A percentile compares a stretch with the other conserved stretches of the same genome.
phyloP scores from a whole-genome alignment of 2,888 invertebrate genomes.

The Athrips mouffetella region DNA sequence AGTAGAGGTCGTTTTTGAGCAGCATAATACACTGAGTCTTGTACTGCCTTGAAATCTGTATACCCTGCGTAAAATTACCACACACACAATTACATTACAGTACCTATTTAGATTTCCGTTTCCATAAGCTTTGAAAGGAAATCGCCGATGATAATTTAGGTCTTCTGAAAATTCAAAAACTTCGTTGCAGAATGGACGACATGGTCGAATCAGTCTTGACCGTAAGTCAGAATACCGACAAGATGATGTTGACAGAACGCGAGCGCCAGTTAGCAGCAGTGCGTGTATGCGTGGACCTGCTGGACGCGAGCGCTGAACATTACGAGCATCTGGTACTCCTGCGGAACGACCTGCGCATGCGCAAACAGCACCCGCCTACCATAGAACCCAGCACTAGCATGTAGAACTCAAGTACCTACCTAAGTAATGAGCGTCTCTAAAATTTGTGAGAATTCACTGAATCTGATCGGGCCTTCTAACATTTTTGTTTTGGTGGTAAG shows the following conservation, averaged over 20 bases:
- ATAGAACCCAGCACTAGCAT: slow-evolving; percentile 47
- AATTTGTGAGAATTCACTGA: too few relatives aligned
- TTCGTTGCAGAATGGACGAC: slow-evolving; percentile 50
- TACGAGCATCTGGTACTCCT: slow-evolving; percentile 61
- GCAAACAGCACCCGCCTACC: slow-evolving; percentile 47
- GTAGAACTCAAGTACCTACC: slow-evolving; percentile 4
- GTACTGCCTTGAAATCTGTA: too few relatives aligned
- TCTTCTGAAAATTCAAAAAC: not conserved
- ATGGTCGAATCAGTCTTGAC: slow-evolving; percentile 57
- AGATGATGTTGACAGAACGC: slow-evolving; percentile 48
- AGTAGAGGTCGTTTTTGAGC: too few relatives aligned
- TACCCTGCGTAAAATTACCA: too few relatives aligned
- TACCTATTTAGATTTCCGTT: too few relatives aligned
- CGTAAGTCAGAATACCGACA: slow-evolving; percentile 52
- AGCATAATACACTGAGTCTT: too few relatives aligned
- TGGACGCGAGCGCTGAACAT: slow-evolving; percentile 59
- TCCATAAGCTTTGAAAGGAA: too few relatives aligned
- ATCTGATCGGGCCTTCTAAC: too few relatives aligned
- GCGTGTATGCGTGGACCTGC: slow-evolving; percentile 50
- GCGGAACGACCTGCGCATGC: slow-evolving; percentile 50
- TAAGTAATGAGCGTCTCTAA: too few relatives aligned
- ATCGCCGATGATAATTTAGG: too few relatives aligned
- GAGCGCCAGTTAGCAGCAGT: slow-evolving; percentile 51
- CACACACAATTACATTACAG: too few relatives aligned
- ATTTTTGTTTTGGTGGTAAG: too few relatives aligned